phyloP scores from a whole-genome alignment of 2,113 vertebrate species.

The Scatophagus argus region DNA sequence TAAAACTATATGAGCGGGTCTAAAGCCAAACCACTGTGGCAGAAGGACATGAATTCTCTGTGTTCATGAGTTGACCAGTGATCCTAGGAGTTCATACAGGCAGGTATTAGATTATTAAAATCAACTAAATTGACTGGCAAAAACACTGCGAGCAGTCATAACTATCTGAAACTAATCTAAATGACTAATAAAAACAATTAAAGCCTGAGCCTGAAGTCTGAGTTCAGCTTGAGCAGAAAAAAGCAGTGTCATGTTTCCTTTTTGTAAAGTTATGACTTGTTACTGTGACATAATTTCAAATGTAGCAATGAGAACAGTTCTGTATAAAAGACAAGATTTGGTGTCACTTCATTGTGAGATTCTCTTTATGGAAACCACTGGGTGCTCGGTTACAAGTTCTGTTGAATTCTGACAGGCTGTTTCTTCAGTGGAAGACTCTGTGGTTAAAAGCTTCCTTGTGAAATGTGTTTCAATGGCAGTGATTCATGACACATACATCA shows the following conservation, averaged over 20 bases:
- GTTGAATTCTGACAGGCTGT: background rate
- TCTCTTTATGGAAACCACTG: background rate
- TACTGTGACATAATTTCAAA: background rate
- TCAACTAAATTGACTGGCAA: background rate
- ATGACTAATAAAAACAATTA: background rate
- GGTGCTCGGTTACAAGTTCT: background rate
- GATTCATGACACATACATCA: background rate
- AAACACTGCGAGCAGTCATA: background rate
- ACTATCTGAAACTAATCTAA: background rate
- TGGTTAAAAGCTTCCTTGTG: slow-evolving; percentile 4
- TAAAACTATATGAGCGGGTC: background rate
- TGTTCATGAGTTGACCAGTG: background rate
- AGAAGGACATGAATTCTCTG: background rate
- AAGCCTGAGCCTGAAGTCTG: background rate
- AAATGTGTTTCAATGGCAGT: background rate
- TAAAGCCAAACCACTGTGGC: background rate
- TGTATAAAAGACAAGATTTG: background rate
- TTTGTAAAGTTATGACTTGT: background rate
- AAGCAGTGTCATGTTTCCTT: background rate
- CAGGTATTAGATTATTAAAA: background rate
- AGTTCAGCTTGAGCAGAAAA: background rate
- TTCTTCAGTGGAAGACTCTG: slow-evolving; percentile 4
- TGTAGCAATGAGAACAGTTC: background rate
- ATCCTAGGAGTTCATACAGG: background rate
- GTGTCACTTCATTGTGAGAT: background rate